These are phyloP conservation scores for Hippopotamus amphibius DNA, from an alignment of 2,113 vertebrate species.

Conservation along the genomic window DNA sequence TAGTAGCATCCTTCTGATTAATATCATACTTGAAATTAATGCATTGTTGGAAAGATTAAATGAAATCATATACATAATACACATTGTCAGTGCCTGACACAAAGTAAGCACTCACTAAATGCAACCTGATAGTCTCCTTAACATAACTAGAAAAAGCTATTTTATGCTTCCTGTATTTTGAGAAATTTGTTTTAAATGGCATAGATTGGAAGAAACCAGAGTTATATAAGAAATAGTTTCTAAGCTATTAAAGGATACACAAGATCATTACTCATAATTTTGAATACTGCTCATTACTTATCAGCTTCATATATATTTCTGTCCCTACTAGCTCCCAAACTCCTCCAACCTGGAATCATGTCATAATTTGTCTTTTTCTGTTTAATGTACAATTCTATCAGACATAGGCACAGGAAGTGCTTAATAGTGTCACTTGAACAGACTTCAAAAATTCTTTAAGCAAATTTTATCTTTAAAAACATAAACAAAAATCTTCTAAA, in stretches of 20 bases:
- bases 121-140: background rate
- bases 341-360: background rate
- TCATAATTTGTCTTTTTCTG: background rate
- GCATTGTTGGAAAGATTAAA: background rate
- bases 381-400: background rate
- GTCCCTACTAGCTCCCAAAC: background rate
- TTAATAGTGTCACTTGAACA: background rate
- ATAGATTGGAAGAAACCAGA: background rate
- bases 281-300: background rate
- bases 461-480: background rate
- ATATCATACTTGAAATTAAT: background rate
- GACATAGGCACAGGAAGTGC: background rate
- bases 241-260: background rate
- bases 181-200: background rate
- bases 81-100: background rate
- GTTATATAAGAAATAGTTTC: background rate
- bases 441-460: slow-evolving; percentile 32
- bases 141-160: background rate
- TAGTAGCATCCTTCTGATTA: background rate
- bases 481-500: background rate
- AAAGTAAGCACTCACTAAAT: background rate
- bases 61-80: background rate
- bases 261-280: background rate
- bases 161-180: background rate
- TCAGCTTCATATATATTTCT: background rate